Evolutionary conservation across 64 coral and sea anemone species (phyloP), one percentile per base, ranked within the genome.

Genomic region (Acropora yongei): DNA sequence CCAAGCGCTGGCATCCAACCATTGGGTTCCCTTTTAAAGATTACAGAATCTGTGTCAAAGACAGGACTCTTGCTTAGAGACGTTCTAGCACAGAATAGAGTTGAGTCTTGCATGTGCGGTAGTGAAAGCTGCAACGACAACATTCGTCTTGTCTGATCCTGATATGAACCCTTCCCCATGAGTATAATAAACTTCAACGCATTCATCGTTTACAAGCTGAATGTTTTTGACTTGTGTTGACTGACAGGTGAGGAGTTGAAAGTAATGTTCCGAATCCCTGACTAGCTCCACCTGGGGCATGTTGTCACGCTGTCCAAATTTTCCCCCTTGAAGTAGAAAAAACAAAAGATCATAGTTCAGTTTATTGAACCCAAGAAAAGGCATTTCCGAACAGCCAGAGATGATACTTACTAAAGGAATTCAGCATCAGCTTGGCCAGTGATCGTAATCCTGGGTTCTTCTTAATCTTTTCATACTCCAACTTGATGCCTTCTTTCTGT

Each of bases 21-120:
- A 5, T 14, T 8, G 47, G 57, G 43, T 47, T 75, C 48, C 4
- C 48, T 43, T 10, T 12, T 73, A 72, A 77, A 95, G 18, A 95
- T 90, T 1, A 95, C 57, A 44, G 72, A 79, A 43, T 95, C 93
- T 8, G 88, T 95, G 50, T 95, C 93, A 80, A 72, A 91, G 14
- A 91, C 0, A 80, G 18, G 1, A 91, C 88, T 51, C 74, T 44
- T 4, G 39, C 14, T 8, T 68, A 40, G 10, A 94, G 67, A 6
- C 40, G 1, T 11, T 86, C 69, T 2, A 94, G 50, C 1, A 86
- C 49, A 17, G 16, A 18, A 80, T 93, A 93, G 12, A 93, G 19
- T 63, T 86, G 16, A 93, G 41, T 40, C 92, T 41, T 18, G 84
- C 92, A 6, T 89, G 75, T 14, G 92, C 65, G 44, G 85, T 93